Evolutionary conservation across 2,113 vertebrate genomes (phyloP).

Genomic region (Cephalopholis sonnerati): DNA sequence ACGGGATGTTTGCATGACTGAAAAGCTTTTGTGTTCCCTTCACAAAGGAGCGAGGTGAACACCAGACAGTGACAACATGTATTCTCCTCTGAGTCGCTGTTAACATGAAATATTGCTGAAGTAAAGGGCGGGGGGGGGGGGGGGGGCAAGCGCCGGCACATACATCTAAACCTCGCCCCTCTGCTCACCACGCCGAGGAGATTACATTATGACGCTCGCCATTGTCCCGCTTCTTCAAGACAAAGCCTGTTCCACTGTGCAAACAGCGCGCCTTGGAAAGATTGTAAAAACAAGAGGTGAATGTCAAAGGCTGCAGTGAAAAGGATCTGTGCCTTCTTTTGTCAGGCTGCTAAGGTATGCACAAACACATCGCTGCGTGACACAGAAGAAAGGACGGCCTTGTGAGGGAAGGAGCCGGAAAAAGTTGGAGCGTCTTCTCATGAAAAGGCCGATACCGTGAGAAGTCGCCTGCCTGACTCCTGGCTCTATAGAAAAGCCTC

Average conservation of each 20-base stretch:
- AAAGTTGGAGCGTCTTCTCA: conserved; percentile 71
- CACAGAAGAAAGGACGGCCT: conserved; percentile 77
- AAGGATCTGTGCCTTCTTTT: conserved; percentile 77
- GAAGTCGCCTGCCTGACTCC: conserved; percentile 68
- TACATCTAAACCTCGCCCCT: conserved; percentile 72
- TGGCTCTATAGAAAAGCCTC: conserved; percentile 57
- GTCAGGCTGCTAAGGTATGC: conserved; percentile 73
- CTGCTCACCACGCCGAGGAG: conserved; percentile 66
- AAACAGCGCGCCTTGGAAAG: conserved; percentile 77
- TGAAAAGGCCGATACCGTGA: conserved; percentile 76
- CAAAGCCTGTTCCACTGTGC: conserved; percentile 77
- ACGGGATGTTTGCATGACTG: conserved; percentile 73
- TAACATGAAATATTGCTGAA: conserved; percentile 70
- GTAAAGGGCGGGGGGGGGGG: conserved; percentile 47
- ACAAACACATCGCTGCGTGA: conserved; percentile 81
- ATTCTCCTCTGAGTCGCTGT: conserved; percentile 62
- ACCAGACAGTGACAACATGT: conserved; percentile 66
- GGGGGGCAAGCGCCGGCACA: conserved; percentile 78
- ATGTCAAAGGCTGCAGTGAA: conserved; percentile 78
- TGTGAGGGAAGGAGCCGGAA: conserved; percentile 69
- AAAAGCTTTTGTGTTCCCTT: conserved; percentile 68
- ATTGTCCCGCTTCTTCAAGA: conserved; percentile 76
- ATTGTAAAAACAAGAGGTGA: conserved; percentile 83
- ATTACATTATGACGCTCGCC: conserved; percentile 76
- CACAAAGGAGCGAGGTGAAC: conserved; percentile 67